A percentile compares a stretch with the other conserved stretches of the same genome.
These are phyloP conservation scores for Thamnophis sirtalis DNA, from an alignment of 2,113 vertebrate species.

Conservation along the genomic window DNA sequence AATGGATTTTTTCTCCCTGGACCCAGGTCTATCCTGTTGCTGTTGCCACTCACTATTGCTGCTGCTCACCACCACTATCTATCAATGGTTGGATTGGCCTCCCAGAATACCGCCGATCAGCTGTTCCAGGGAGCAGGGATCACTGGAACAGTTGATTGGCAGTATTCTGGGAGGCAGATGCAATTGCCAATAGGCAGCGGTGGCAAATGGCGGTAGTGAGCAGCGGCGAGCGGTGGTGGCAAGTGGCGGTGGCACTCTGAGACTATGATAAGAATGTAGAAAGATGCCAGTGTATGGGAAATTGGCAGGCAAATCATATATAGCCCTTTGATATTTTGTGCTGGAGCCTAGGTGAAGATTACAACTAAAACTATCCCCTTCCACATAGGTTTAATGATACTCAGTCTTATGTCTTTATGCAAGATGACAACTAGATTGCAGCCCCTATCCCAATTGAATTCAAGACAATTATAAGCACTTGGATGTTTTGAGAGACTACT, in stretches of 20 bases:
- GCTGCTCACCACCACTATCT: too few relatives aligned
- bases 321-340: neutral
- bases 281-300: neutral
- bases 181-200: too few relatives aligned
- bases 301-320: neutral
- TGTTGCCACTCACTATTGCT: rapidly evolving
- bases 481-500: conserved; percentile 49
- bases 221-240: too few relatives aligned
- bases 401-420: neutral
- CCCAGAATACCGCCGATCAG: too few relatives aligned
- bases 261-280: neutral
- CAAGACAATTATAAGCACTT: neutral
- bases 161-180: too few relatives aligned
- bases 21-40: too few relatives aligned
- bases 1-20: too few relatives aligned
- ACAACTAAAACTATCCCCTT: neutral
- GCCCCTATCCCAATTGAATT: neutral
- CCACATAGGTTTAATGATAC: neutral
- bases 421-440: neutral
- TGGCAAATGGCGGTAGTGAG: too few relatives aligned
- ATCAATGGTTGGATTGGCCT: too few relatives aligned
- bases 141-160: too few relatives aligned
- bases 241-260: neutral
- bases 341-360: neutral
- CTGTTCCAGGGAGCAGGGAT: too few relatives aligned